phyloP scores from a whole-genome alignment of 2,888 invertebrate species.

The Sicus ferrugineus region DNA sequence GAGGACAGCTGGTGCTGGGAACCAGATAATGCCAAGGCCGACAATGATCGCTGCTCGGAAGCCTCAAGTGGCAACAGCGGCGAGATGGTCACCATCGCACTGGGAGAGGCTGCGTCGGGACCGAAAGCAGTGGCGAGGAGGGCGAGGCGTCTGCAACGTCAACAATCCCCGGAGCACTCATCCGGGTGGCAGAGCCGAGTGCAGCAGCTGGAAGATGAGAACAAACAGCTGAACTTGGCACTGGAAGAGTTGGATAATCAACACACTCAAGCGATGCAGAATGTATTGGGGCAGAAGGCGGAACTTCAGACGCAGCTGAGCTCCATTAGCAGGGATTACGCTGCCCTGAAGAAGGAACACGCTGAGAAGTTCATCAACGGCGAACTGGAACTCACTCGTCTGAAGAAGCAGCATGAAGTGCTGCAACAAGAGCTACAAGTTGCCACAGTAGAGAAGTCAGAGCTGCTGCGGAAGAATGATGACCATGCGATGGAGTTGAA shows the following conservation, averaged over 20 bases:
- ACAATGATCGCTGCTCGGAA: constrained; percentile 48
- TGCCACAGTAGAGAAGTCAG: constrained; percentile 43
- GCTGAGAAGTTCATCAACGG: constrained; percentile 49
- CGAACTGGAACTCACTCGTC: constrained; percentile 49
- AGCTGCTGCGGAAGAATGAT: constrained; percentile 51
- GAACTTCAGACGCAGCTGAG: constrained; percentile 68
- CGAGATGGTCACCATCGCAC: constrained; percentile 52
- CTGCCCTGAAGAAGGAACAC: constrained; percentile 47
- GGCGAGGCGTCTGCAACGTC: neutral
- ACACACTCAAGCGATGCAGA: constrained; percentile 75
- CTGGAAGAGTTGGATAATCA: constrained; percentile 79
- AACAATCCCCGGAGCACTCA: constrained; percentile 27
- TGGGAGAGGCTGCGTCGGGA: constrained; percentile 47
- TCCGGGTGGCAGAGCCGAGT: constrained; percentile 64
- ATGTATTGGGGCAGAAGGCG: constrained; percentile 67
- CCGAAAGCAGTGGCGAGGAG: constrained; percentile 3
- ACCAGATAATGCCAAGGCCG: constrained; percentile 56
- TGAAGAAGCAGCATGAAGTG: constrained; percentile 48
- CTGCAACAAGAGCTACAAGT: constrained; percentile 43
- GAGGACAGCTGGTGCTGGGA: constrained; percentile 66
- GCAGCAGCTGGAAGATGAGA: constrained; percentile 63
- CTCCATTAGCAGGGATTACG: constrained; percentile 64
- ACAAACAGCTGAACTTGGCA: constrained; percentile 66
- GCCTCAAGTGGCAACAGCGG: constrained; percentile 47
- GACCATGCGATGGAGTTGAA: constrained; percentile 51